Evolutionary conservation across 2,113 vertebrate genomes (phyloP), one percentile per base, ranked within the genome.

Genomic region (Entomyzon cyanotis): DNA sequence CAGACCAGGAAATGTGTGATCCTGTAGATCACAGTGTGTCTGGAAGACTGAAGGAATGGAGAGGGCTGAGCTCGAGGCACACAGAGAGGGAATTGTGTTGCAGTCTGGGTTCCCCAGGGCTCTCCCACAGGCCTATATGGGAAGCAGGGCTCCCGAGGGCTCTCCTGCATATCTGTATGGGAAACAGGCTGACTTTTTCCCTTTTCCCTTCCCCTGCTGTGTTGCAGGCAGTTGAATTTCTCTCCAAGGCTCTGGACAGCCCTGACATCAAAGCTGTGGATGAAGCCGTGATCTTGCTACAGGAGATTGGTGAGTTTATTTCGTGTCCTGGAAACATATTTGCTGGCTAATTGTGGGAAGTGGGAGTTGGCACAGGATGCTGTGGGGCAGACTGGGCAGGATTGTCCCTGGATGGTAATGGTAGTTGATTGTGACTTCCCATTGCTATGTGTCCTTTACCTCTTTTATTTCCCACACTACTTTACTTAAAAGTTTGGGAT

Each of bases 161-260:
- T 53, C 67, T 91, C 68, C 65, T n/a, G 33, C 31, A 1, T 7
- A n/a, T 22, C 33, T 7, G 5, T 3, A 1, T 17, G 41, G 79
- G 77, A 89, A 50, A 8, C 47, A 2, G 15, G 31, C 42, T 84
- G 9, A 65, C 42, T 56, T 28, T 12, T 19, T 10, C 18, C 12
- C 17, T 31, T 12, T 24, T 47, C 33, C 35, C 42, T 24, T 47
- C 20, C 5, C 22, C 8, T 21, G 19, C 37, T 44, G 53, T 59
- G 14, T 50, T 85, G 12, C 33, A 99, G 99, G 99, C 99, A 9
- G 98, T 98, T 42, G 99, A 99, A 41, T 99, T 99, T 96, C 97
- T 99, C 52, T 99, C 99, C 44, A 99, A 99, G 97, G 99, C 99
- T 25, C 97, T 99, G 97, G 99, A 99, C 92, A 98, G 99, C 95